Conservation (phyloP, 2,888 invertebrate genomes). For the Autographa gamma region DNA sequence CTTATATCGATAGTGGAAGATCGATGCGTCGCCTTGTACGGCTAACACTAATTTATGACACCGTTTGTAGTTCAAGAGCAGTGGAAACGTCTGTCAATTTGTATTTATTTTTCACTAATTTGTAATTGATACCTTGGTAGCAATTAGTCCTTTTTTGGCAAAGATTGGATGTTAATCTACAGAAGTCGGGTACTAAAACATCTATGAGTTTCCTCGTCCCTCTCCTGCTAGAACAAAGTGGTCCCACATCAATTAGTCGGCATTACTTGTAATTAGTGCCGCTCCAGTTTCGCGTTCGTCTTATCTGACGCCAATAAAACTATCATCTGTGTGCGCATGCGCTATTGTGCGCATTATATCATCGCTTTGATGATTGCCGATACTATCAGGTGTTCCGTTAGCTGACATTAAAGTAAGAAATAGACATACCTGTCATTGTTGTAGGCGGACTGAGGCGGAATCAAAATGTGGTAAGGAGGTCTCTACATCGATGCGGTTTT, state of each 20-base stretch:
- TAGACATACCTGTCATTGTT: neutral
- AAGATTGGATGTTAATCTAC: neutral
- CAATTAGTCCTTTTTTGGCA: neutral
- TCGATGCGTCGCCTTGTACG: conserved; percentile 43
- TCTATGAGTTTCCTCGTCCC: neutral
- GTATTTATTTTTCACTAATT: conserved; percentile 5
- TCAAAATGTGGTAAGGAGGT: neutral
- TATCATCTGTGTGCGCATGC: conserved; percentile 24
- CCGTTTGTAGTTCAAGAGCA: conserved; percentile 58
- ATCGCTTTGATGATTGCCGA: conserved; percentile 14
- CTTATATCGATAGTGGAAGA: conserved; percentile 12
- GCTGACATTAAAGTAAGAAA: neutral
- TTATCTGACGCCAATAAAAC: conserved; percentile 32
- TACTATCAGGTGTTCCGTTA: neutral
- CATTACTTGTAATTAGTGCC: conserved; percentile 35
- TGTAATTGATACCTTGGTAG: neutral
- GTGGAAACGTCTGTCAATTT: conserved; percentile 14
- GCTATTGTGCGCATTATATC: conserved; percentile 12
- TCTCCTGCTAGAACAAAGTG: neutral
- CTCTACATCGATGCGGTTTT: neutral
- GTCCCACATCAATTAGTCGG: conserved; percentile 40
- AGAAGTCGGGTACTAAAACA: neutral
- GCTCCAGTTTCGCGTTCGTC: conserved; percentile 37
- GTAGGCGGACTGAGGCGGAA: neutral
- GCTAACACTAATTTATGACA: conserved; percentile 45